Base-by-base conservation (phyloP, 2,797 vertebrate genomes). In the Halcyon leucocephala region DNA sequence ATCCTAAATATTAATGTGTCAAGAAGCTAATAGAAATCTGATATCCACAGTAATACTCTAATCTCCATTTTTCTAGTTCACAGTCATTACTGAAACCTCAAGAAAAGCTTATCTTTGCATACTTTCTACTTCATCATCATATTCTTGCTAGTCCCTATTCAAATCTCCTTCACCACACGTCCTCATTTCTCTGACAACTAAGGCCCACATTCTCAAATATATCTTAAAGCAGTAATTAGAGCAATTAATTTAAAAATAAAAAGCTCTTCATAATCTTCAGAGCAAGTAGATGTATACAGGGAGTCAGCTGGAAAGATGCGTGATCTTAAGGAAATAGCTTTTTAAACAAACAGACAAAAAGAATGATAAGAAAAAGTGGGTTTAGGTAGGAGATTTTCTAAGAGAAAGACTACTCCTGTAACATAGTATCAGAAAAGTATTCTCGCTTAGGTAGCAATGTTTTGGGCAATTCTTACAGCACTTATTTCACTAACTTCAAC, bases 11-110 rank as follows among this genome's bases (percentile, higher is more conserved):
- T 82, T 93, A 93, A 94, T 91, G 72, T 66, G 82, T 95, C 62
- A 86, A 96, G 95, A 91, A 91, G 87, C 69, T 95, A 95, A 93
- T 84, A 94, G 87, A 86, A 93, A 95, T 91, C 72, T 91, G 92
- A 96, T 93, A 93, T 37, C 76, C 80, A 73, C 35, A 64, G 91
- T 90, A 96, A 93, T 93, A 84, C 35, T 86, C 72, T 88, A 42
- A 95, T 92, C 87, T 95, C 33, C 79, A 81, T 90, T 91, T 76
- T 93, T 84, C 57, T 82, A 62, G 80, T 54, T 88, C 72, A 58
- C 29, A 69, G 77, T 86, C 87, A 94, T 96, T 91, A 95, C 69
- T 60, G 64, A 82, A 93, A 84, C 55, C 87, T 93, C 89, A 90
- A 90, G 66, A 88, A 95, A 86, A 94, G 70, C 90, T 93, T 92